Base-by-base conservation (phyloP, 2,888 invertebrate species). In the Minunthozetes semirufus region DNA sequence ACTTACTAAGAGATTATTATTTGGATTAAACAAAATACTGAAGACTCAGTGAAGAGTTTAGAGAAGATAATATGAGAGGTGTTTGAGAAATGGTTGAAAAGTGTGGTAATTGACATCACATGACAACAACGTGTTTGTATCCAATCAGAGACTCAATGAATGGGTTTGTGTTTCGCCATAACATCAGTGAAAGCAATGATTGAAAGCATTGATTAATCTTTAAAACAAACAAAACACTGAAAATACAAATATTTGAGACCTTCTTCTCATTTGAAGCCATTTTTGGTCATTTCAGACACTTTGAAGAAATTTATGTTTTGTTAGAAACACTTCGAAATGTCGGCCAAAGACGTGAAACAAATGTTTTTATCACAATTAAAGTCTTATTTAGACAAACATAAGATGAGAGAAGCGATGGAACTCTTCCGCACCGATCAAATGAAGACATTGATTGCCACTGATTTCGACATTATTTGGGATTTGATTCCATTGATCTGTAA, bases 401-500 rank as follows among this genome's bases (percentile, higher is more conserved):
- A 70, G 53, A 73, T 76, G 68, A 48, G 73, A 11, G 76, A 76
- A 48, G 76, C 72, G 29, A 25, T 46, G 33, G 73, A 76, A 38
- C 42, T 76, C 19, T 73, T 76, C 53, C 27, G 61, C 46, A 61
- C 50, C 38, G 46, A 46, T 19, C 74, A 59, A n/a, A 38, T 72
- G 22, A 68, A 53, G n/a, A 29, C 48, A 42, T 27, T 73, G 46
- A 46, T 66, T 22, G 56, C 42, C 8, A 61, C 75, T 13, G 76
- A 76, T 22, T 63, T 66, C 15, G 77, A 66, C 19, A 70, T 76
- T 3, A 66, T 76, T 17, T 83, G 82, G 82, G 83, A 83, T 73
- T 73, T 83, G 6, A 78, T 82, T 13, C 80, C 81, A 5, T 78
- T 80, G 50, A 78, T 84, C 13, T 81, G 81, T 11, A 76, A 78